These are phyloP conservation scores for Atta texana DNA, from an alignment of 1,140 invertebrate genomes.

Conservation along the genomic window DNA sequence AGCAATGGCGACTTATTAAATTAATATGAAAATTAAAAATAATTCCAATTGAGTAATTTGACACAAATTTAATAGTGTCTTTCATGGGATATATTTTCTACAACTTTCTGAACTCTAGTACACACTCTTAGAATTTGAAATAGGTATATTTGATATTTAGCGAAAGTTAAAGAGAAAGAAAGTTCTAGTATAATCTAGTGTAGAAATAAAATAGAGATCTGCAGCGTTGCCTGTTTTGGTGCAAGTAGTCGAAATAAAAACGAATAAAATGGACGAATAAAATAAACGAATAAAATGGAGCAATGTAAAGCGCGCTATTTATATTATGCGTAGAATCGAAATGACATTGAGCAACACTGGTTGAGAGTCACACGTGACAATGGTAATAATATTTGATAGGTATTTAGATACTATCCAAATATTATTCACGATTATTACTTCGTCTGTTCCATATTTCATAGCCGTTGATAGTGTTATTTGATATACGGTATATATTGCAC, in stretches of 20 bases:
- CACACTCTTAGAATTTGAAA: too few relatives aligned
- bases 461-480: background rate
- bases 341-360: background rate
- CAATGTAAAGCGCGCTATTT: background rate
- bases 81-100: too few relatives aligned
- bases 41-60: too few relatives aligned
- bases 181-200: too few relatives aligned
- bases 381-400: background rate
- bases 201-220: too few relatives aligned
- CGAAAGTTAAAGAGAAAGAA: too few relatives aligned
- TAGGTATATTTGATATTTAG: too few relatives aligned
- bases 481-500: background rate
- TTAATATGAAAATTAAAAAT: too few relatives aligned
- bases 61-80: too few relatives aligned
- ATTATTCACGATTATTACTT: background rate
- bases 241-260: background rate
- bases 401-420: background rate
- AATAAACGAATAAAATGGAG: background rate
- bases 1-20: too few relatives aligned
- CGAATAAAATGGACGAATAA: background rate
- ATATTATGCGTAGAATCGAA: background rate
- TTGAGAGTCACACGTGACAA: background rate
- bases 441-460: slow-evolving; percentile 1
- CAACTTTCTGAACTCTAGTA: too few relatives aligned
- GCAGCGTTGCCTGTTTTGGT: background rate